These are phyloP conservation scores for Calameuta filiformis DNA, from an alignment of 2,888 invertebrate genomes.

Conservation along the genomic window DNA sequence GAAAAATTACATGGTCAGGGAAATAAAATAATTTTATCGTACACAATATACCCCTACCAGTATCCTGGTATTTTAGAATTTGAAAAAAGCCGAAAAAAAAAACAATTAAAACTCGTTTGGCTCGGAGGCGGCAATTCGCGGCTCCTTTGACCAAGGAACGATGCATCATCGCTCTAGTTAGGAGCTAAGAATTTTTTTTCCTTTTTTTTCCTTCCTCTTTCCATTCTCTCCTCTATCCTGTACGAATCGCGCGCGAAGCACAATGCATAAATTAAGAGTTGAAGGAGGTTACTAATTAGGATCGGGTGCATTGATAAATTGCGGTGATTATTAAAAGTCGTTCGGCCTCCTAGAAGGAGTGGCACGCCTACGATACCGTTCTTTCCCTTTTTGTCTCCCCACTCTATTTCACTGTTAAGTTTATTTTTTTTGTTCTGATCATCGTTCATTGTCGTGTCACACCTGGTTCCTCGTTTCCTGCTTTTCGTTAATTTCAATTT, in stretches of 20 bases:
- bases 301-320: constrained; percentile 53
- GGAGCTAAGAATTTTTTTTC: background rate
- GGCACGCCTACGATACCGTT: constrained; percentile 46
- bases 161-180: too few species aligned
- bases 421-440: background rate
- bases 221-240: background rate
- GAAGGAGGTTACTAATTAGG: constrained; percentile 49
- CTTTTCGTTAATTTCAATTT: too few species aligned
- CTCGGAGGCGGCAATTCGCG: too few species aligned
- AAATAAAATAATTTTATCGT: too few species aligned
- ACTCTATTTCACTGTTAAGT: background rate
- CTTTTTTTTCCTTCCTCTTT: background rate
- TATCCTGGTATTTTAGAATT: too few species aligned
- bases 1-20: too few species aligned
- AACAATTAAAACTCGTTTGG: too few species aligned
- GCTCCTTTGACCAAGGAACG: too few species aligned
- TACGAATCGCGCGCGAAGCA: background rate
- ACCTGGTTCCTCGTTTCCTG: too few species aligned
- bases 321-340: constrained; percentile 54
- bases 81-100: too few species aligned
- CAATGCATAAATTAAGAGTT: constrained; percentile 28
- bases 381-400: constrained; percentile 13
- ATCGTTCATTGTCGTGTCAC: background rate
- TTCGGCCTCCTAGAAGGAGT: constrained; percentile 43
- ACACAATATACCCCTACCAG: too few species aligned